A percentile compares a stretch with the other conserved stretches of the same genome.
Conservation (phyloP, 2,113 vertebrate species). For the Coturnix japonica region DNA sequence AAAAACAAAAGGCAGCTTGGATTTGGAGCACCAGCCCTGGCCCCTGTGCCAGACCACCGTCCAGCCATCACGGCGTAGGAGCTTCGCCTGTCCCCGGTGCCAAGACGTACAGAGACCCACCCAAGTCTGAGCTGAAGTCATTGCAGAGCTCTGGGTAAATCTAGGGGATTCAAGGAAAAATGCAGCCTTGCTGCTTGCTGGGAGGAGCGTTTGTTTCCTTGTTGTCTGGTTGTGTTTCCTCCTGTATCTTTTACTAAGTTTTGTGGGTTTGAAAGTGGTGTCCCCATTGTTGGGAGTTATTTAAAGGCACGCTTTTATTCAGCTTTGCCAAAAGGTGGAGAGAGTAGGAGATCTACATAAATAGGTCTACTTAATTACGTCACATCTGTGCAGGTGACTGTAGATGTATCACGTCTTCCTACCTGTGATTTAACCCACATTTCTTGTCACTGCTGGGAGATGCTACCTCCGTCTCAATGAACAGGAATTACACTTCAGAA, state of each 20-base stretch:
- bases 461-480: not conserved
- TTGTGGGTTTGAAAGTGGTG: not conserved
- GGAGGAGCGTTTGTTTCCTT: not conserved
- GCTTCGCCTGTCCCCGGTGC: constrained; percentile 1
- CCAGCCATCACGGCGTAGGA: not conserved
- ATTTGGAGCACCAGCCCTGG: constrained; percentile 1
- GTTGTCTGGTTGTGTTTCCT: not conserved
- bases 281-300: not conserved
- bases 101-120: not conserved
- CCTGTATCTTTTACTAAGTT: not conserved
- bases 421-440: not conserved
- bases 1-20: constrained; percentile 8
- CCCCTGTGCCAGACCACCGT: not conserved
- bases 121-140: constrained; percentile 15
- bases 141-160: not conserved
- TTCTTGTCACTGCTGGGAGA: not conserved
- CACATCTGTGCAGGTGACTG: too few species aligned
- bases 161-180: not conserved
- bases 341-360: not conserved
- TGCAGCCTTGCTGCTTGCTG: not conserved
- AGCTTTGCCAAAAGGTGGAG: not conserved
- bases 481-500: not conserved
- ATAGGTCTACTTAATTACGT: not conserved
- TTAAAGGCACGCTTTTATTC: not conserved
- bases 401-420: not conserved